A percentile compares a stretch with the other conserved stretches of the same genome.
These are phyloP conservation scores for Drosophila miranda DNA, from an alignment of 1,140 invertebrate genomes.

Conservation along the genomic window DNA sequence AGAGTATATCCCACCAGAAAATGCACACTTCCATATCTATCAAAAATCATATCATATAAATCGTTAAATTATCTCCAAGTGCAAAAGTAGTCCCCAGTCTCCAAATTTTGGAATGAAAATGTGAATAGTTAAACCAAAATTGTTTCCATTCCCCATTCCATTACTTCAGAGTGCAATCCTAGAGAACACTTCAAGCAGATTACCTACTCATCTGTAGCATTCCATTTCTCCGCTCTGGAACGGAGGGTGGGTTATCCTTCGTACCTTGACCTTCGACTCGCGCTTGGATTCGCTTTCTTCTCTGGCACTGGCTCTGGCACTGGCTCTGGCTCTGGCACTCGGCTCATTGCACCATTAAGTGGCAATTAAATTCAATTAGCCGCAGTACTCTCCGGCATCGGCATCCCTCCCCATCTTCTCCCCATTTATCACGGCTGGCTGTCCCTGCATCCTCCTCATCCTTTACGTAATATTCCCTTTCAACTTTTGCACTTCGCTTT, in stretches of 20 bases:
- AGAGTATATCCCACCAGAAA: no score
- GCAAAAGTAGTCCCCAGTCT: no score
- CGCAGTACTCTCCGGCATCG: conserved; percentile 17
- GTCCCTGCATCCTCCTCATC: not conserved
- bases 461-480: conserved; percentile 2
- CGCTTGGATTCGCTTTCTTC: conserved; percentile 32
- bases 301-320: not conserved
- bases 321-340: conserved; percentile 14
- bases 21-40: no score
- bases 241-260: conserved; percentile 3
- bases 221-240: not conserved
- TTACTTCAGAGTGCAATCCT: no score
- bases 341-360: conserved; percentile 68
- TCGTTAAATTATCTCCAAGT: no score
- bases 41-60: no score
- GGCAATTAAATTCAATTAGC: conserved; percentile 77
- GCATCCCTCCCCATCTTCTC: conserved; percentile 10
- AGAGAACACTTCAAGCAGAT: no score
- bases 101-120: no score
- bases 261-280: conserved; percentile 25
- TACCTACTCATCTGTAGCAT: conserved; percentile 9
- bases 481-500: conserved; percentile 52
- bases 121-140: no score
- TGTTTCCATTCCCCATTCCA: no score
- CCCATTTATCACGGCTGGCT: conserved; percentile 53